Percentiles rank a stretch among this genome's conserved stretches.
Evolutionary conservation across 2,113 vertebrate species (phyloP).

Genomic region (Scalopus aquaticus): DNA sequence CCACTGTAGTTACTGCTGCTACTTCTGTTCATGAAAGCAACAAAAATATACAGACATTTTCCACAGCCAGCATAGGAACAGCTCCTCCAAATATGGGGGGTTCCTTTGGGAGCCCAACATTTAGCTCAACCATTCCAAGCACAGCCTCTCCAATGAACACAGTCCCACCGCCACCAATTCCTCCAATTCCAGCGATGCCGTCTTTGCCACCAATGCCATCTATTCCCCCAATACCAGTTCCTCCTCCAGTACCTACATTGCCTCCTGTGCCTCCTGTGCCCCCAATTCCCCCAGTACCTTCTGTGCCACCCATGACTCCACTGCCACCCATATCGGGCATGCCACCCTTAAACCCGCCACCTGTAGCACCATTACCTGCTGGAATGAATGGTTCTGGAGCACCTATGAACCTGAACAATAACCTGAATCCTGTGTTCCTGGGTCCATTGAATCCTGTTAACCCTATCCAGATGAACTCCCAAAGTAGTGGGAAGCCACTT

Average conservation of each 20-base stretch:
- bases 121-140: constrained; percentile 92
- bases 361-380: constrained; percentile 91
- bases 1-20: constrained; percentile 89
- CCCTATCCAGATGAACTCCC: constrained; percentile 92
- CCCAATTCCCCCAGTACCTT: constrained; percentile 92
- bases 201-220: constrained; percentile 96
- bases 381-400: constrained; percentile 92
- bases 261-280: constrained; percentile 94
- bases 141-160: constrained; percentile 92
- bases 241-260: constrained; percentile 93
- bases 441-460: constrained; percentile 92
- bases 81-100: constrained; percentile 92
- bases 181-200: constrained; percentile 93
- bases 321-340: constrained; percentile 93
- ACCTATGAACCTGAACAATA: constrained; percentile 89
- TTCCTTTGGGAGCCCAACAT: constrained; percentile 93
- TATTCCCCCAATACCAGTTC: constrained; percentile 94
- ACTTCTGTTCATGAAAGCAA: constrained; percentile 92
- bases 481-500: constrained; percentile 93
- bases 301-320: constrained; percentile 94
- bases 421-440: constrained; percentile 94
- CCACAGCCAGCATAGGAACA: constrained; percentile 88
- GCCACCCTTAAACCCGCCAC: constrained; percentile 96
- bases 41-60: constrained; percentile 92
- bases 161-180: constrained; percentile 94